A percentile compares a stretch with the other conserved stretches of the same genome.
Evolutionary conservation across 1,140 invertebrate genomes (phyloP).

Genomic region (Whitmania pigra): DNA sequence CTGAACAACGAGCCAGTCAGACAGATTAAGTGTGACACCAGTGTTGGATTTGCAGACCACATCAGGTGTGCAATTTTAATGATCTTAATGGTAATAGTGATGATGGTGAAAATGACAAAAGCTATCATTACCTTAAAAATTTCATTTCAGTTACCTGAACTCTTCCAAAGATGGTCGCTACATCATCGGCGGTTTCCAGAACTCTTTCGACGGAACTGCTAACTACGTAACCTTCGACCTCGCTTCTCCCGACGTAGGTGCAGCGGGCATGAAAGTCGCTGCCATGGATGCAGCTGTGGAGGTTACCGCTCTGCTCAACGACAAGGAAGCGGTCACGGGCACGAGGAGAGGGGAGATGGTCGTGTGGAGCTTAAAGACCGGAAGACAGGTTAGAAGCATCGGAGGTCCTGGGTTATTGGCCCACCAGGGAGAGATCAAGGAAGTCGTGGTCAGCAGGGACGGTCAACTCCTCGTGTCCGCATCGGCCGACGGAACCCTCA

Average conservation of each 20-base stretch:
- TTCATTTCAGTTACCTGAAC: slow-evolving; percentile 29
- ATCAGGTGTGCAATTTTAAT: slow-evolving; percentile 24
- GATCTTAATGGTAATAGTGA: not conserved
- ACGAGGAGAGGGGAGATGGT: slow-evolving; percentile 37
- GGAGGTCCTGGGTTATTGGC: slow-evolving; percentile 26
- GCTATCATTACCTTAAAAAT: slow-evolving; percentile 1
- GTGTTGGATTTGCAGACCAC: slow-evolving; percentile 40
- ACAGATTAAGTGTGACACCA: slow-evolving; percentile 37
- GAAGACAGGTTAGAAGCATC: slow-evolving; percentile 30
- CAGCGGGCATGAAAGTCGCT: slow-evolving; percentile 34
- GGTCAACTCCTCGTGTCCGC: slow-evolving; percentile 37
- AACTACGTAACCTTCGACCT: slow-evolving; percentile 42
- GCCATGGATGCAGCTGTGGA: slow-evolving; percentile 38
- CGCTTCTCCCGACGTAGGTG: slow-evolving; percentile 29
- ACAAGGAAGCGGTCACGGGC: slow-evolving; percentile 41
- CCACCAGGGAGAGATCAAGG: slow-evolving; percentile 37
- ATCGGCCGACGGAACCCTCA: slow-evolving; percentile 40
- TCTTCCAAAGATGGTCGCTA: slow-evolving; percentile 32
- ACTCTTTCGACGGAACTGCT: slow-evolving; percentile 38
- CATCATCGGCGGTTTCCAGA: slow-evolving; percentile 39
- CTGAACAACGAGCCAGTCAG: slow-evolving; percentile 38
- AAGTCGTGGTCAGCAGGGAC: slow-evolving; percentile 36
- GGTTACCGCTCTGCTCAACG: slow-evolving; percentile 36
- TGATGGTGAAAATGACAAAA: too few species aligned
- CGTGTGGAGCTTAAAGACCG: slow-evolving; percentile 40